Conservation (phyloP, 2,888 invertebrate genomes). For the Athalia cordata region DNA sequence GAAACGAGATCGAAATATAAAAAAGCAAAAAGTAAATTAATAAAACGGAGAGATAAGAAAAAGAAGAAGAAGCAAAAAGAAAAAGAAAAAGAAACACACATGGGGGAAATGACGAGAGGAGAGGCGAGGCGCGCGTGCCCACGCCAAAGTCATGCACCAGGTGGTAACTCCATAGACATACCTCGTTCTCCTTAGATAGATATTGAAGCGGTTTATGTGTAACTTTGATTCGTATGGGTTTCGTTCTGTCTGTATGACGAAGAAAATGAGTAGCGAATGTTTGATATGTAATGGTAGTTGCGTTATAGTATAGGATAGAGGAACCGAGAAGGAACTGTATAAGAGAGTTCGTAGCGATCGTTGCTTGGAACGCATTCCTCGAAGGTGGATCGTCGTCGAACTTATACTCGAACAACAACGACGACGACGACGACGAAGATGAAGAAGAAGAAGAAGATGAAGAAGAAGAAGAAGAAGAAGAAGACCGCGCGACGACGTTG, state of each 20-base stretch:
- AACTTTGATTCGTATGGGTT: background rate
- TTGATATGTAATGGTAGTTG: background rate
- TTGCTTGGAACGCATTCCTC: slow-evolving; percentile 54
- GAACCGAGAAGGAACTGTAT: too few relatives aligned
- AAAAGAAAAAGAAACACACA: too few relatives aligned
- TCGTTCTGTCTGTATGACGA: background rate
- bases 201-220: background rate
- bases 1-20: too few relatives aligned
- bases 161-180: slow-evolving; percentile 43
- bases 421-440: too few relatives aligned
- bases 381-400: slow-evolving; percentile 49
- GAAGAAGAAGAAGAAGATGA: too few relatives aligned
- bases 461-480: too few relatives aligned
- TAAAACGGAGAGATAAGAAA: too few relatives aligned
- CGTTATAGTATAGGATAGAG: background rate
- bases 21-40: too few relatives aligned
- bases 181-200: slow-evolving; percentile 63
- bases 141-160: slow-evolving; percentile 39
- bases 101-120: slow-evolving; percentile 22
- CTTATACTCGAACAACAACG: too few relatives aligned
- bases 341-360: slow-evolving; percentile 26
- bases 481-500: background rate
- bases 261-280: background rate
- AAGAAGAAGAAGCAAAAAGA: too few relatives aligned
- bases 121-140: slow-evolving; percentile 46